Percentiles rank a stretch among this genome's conserved stretches.
These are phyloP conservation scores for Ashinkailepas kermadecensis DNA, from an alignment of 2,888 invertebrate genomes.

Conservation along the genomic window DNA sequence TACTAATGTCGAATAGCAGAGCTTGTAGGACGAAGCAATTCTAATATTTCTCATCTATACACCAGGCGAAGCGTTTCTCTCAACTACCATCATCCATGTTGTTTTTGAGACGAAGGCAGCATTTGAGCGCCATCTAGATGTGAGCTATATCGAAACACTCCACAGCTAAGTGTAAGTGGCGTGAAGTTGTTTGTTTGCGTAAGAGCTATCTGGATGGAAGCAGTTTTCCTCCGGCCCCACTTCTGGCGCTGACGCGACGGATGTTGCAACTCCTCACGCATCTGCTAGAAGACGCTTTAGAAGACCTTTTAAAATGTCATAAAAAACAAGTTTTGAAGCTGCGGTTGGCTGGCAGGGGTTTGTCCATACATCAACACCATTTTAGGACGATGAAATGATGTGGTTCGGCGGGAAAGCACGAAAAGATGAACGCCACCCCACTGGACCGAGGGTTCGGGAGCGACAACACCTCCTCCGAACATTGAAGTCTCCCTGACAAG, in stretches of 20 bases:
- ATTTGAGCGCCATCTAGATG: too few species aligned
- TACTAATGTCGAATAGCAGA: too few species aligned
- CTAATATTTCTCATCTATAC: too few species aligned
- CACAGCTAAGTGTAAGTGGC: not conserved
- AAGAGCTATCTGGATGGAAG: not conserved
- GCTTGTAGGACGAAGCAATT: too few species aligned
- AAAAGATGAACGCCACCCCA: too few species aligned
- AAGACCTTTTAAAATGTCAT: conserved; percentile 6
- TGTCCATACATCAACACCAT: conserved; percentile 14
- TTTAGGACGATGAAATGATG: conserved; percentile 16
- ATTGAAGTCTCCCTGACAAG: too few species aligned
- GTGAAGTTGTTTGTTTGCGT: not conserved
- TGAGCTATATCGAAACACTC: not conserved
- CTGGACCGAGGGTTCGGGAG: too few species aligned
- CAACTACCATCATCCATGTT: too few species aligned
- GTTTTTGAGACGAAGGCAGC: too few species aligned
- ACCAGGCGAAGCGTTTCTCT: too few species aligned
- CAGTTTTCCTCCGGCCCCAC: not conserved
- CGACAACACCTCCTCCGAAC: too few species aligned
- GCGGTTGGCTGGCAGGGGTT: not conserved
- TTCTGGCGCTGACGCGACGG: not conserved
- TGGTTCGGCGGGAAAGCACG: not conserved
- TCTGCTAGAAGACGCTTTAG: not conserved
- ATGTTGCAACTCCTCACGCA: not conserved
- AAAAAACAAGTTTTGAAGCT: not conserved